Evolutionary conservation across 2,113 vertebrate species (phyloP), one percentile per base, ranked within the genome.

Genomic region (Caloenas nicobarica): DNA sequence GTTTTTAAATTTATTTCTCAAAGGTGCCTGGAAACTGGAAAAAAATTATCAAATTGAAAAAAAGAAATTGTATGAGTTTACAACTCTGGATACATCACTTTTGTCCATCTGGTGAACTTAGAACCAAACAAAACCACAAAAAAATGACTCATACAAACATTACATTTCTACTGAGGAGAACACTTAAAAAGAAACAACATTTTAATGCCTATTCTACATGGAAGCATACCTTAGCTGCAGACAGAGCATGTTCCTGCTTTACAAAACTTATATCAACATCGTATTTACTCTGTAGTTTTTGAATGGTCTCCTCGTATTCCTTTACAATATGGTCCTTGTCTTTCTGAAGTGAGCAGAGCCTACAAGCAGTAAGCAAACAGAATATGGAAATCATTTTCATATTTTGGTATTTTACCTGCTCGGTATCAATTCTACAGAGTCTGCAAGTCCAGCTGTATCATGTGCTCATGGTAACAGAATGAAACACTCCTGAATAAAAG

Each of bases 221-320:
- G 26, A 69, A 77, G 33, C 57, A 13, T 98, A 99, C 99, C 99
- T 99, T 99, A 69, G 98, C 97, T 74, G 98, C 96, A 74, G 99
- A 98, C 42, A 99, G 93, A 21, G 97, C 96, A 24, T 99, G 98
- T 46, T 99, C 99, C 95, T 99, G 98, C 72, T 98, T 98, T 64
- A 99, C 95, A 93, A 98, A 97, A 95, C 89, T 98, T 54, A 98
- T 53, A 81, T 99, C 98, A 2, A 97, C 95, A 61, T 99, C 98
- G 9, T 98, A 97, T 93, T 98, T 98, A 94, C 92, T 96, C 87
- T 98, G 98, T 51, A 99, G 97, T 17, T 98, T 97, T 76, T 98
- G 98, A 61, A 98, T 50, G 4, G 89, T 97, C 74, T 98, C 92
- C 76, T 99, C 97, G 54, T 98, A 98, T 46, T 98, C 97, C 70